Percentiles rank a stretch among this genome's conserved stretches.
phyloP scores from a whole-genome alignment of 1,140 invertebrate species.

The Whitmania pigra region DNA sequence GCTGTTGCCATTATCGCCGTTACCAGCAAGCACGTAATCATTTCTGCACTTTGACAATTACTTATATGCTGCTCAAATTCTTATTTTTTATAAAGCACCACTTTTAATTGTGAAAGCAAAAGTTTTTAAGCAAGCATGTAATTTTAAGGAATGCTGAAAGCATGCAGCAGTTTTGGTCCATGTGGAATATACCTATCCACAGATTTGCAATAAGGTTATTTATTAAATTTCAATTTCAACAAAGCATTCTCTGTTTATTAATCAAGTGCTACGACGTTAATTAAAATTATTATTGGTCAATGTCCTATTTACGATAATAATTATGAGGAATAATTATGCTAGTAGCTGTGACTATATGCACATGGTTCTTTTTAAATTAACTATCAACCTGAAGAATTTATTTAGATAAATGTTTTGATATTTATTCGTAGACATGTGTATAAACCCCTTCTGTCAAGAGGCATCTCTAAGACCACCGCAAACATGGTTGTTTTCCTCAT shows the following conservation, averaged over 20 bases:
- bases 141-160: conserved; percentile 71
- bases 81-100: neutral
- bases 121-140: conserved; percentile 13
- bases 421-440: conserved; percentile 65
- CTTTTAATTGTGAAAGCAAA: neutral
- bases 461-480: conserved; percentile 58
- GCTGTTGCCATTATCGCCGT: no score
- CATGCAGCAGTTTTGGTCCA: conserved; percentile 87
- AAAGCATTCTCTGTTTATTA: neutral
- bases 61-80: neutral
- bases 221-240: conserved; percentile 15
- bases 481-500: conserved; percentile 79
- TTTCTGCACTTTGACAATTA: no score
- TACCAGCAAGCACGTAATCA: no score
- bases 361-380: no score
- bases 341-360: no score
- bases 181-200: conserved; percentile 97
- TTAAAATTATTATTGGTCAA: no score
- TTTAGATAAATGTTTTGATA: neutral
- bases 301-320: no score
- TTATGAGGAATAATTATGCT: no score
- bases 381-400: no score
- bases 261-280: neutral
- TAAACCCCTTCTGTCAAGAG: conserved; percentile 73
- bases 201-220: conserved; percentile 58